A percentile compares a stretch with the other conserved stretches of the same genome.
Evolutionary conservation across 2,888 invertebrate species (phyloP).

Genomic region (Ectemnius lituratus): DNA sequence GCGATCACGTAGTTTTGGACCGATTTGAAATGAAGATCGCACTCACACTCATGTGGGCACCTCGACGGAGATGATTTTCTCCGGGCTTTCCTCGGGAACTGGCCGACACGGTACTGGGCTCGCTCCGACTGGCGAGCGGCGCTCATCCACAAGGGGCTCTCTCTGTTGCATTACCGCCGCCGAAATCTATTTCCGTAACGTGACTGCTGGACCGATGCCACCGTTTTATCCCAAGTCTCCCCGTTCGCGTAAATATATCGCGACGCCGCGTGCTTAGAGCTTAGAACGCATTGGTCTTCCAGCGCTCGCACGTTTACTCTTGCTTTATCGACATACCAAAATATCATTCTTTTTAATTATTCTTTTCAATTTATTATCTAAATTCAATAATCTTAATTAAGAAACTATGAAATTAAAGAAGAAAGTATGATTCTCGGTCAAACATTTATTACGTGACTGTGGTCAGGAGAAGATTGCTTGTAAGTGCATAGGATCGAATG

Average conservation of each 20-base stretch:
- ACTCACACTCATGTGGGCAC: constrained; percentile 73
- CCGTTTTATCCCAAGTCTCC: constrained; percentile 72
- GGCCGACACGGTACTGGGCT: constrained; percentile 66
- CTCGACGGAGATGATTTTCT: constrained; percentile 61
- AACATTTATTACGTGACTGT: too few species aligned
- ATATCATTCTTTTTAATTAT: too few species aligned
- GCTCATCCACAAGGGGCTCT: constrained; percentile 48
- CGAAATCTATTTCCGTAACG: constrained; percentile 68
- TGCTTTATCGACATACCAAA: too few species aligned
- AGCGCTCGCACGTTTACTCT: background rate
- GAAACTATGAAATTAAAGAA: too few species aligned
- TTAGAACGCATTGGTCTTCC: constrained; percentile 19
- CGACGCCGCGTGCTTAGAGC: constrained; percentile 38
- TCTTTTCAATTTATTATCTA: too few species aligned
- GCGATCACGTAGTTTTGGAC: background rate
- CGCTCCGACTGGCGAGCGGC: constrained; percentile 39
- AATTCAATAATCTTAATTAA: too few species aligned
- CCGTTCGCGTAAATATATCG: constrained; percentile 76
- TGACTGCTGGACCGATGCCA: constrained; percentile 74
- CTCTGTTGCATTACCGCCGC: constrained; percentile 55
- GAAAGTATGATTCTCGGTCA: too few species aligned
- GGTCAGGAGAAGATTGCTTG: too few species aligned
- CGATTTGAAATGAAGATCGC: constrained; percentile 48
- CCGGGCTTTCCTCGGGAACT: constrained; percentile 66
- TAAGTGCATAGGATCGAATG: too few species aligned